These are phyloP conservation scores for Micromesistius poutassou DNA, from an alignment of 2,797 vertebrate genomes.

Conservation along the genomic window DNA sequence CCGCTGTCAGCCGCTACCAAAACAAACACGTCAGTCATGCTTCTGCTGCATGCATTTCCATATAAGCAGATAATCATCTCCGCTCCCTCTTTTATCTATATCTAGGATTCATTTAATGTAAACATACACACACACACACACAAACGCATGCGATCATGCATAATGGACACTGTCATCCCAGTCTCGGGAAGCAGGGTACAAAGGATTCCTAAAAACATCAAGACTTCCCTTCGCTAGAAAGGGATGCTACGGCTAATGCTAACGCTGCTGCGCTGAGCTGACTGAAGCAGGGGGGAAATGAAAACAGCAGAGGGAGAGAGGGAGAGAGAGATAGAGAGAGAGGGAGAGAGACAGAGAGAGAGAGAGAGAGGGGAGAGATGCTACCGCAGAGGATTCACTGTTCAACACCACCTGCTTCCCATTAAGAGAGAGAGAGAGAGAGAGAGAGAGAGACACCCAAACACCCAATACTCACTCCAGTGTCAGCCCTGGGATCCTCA, in stretches of 20 bases:
- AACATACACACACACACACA: not conserved
- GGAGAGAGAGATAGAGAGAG: conserved; percentile 62
- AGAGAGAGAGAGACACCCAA: conserved; percentile 61
- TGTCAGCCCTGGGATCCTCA: conserved; percentile 98
- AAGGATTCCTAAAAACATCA: not conserved
- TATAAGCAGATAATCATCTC: not conserved
- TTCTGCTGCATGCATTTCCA: not conserved
- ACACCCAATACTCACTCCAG: conserved; percentile 97
- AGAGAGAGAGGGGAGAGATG: conserved; percentile 51
- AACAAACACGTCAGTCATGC: not conserved
- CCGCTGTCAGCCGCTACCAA: not conserved
- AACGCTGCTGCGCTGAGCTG: conserved; percentile 49
- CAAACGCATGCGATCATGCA: conserved; percentile 20
- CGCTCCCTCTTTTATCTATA: not conserved
- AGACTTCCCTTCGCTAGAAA: conserved; percentile 72
- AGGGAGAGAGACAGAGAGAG: conserved; percentile 44
- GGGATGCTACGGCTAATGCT: conserved; percentile 72
- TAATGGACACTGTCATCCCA: conserved; percentile 25
- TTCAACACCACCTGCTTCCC: conserved; percentile 20
- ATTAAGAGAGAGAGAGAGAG: conserved; percentile 67
- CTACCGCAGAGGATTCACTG: conserved; percentile 42
- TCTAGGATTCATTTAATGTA: not conserved
- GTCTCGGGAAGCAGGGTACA: not conserved
- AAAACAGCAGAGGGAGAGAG: conserved; percentile 61
- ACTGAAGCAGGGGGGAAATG: conserved; percentile 52